phyloP scores from a whole-genome alignment of 2,797 vertebrate genomes.

The Morus bassanus region DNA sequence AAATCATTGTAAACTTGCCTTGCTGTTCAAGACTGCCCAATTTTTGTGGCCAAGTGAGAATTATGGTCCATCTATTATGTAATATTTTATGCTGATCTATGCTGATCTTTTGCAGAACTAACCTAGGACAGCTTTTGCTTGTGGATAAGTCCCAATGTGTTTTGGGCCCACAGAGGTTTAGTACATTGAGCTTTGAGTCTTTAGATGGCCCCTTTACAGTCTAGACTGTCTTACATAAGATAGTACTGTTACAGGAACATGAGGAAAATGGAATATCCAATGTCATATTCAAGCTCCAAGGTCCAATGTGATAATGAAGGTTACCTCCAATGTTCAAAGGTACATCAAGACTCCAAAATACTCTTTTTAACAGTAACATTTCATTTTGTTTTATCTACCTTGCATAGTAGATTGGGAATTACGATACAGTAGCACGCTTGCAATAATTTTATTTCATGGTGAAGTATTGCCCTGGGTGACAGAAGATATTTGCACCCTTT shows the following conservation, averaged over 20 bases:
- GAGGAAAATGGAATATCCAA: neutral
- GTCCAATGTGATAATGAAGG: neutral
- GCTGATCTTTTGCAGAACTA: neutral
- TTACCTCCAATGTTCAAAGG: neutral
- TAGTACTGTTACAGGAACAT: neutral
- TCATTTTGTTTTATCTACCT: neutral
- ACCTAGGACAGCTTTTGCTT: neutral
- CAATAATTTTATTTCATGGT: neutral
- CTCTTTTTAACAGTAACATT: neutral
- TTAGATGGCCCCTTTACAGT: neutral
- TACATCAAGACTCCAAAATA: neutral
- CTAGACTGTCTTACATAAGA: neutral
- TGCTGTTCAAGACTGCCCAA: neutral
- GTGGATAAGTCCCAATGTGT: neutral
- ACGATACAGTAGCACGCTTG: neutral
- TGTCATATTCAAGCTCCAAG: neutral
- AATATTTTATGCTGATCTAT: neutral
- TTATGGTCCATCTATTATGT: neutral
- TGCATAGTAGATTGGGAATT: neutral
- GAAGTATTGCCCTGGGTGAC: neutral
- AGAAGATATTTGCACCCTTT: neutral
- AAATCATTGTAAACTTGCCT: neutral
- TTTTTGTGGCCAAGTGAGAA: neutral
- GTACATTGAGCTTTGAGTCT: neutral
- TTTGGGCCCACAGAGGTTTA: neutral